A percentile compares a stretch with the other conserved stretches of the same genome.
These are phyloP conservation scores for Mustelus asterias DNA, from an alignment of 2,113 vertebrate genomes.

Conservation along the genomic window DNA sequence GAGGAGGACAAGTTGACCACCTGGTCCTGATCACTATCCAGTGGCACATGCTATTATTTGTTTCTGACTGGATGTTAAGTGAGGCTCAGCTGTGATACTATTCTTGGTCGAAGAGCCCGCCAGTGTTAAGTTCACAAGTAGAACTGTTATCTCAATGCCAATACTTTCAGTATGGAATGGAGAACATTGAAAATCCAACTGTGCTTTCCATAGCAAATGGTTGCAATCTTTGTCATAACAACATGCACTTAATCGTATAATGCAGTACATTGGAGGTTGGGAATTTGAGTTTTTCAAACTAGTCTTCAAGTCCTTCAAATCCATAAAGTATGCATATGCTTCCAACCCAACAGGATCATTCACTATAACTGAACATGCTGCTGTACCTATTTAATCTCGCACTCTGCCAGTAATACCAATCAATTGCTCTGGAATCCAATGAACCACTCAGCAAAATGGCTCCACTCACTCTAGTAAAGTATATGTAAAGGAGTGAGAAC, in stretches of 20 bases:
- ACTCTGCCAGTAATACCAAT: neutral
- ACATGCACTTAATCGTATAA: neutral
- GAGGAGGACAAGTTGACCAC: neutral
- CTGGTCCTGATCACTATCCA: neutral
- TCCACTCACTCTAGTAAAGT: neutral
- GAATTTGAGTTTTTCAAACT: neutral
- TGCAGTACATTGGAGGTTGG: neutral
- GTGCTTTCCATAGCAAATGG: neutral
- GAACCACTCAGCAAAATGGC: neutral
- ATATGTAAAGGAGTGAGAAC: neutral
- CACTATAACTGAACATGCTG: neutral
- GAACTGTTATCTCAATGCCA: neutral
- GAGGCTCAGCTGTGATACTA: neutral
- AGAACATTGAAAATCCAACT: neutral
- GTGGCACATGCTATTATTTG: neutral
- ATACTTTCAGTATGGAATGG: neutral
- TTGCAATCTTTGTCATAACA: neutral
- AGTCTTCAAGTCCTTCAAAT: neutral
- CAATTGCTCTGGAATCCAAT: neutral
- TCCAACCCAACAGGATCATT: neutral
- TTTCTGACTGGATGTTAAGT: neutral
- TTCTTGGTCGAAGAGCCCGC: neutral
- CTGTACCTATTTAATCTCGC: neutral
- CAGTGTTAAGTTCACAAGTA: neutral
- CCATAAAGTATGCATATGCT: neutral